Percentiles rank a stretch among this genome's conserved stretches.
phyloP scores from a whole-genome alignment of 2,797 vertebrate species.

The Scyliorhinus canicula region DNA sequence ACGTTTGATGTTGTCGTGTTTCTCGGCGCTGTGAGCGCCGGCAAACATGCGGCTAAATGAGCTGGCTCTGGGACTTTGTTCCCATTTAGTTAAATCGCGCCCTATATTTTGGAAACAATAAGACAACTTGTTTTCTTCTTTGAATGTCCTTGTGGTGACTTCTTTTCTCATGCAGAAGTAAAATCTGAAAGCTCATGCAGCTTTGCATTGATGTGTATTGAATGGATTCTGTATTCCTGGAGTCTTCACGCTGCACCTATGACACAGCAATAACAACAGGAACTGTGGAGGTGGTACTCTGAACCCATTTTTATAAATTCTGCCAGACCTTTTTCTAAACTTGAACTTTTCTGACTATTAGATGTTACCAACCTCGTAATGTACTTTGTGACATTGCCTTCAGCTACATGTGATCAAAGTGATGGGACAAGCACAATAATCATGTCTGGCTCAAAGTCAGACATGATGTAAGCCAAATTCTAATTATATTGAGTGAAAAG shows the following conservation, averaged over 20 bases:
- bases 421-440: neutral
- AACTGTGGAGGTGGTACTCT: neutral
- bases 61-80: too few relatives aligned
- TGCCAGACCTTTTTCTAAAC: neutral
- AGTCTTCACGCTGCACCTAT: neutral
- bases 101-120: slow-evolving; percentile 14
- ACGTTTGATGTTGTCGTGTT: too few relatives aligned
- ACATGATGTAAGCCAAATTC: neutral
- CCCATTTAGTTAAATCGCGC: too few relatives aligned
- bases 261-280: neutral
- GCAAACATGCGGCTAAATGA: too few relatives aligned
- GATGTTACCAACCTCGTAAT: neutral
- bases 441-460: neutral
- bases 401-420: neutral
- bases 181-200: neutral
- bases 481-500: neutral
- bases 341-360: neutral
- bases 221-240: neutral
- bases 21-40: too few relatives aligned
- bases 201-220: neutral
- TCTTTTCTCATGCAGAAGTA: neutral
- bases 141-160: neutral
- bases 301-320: neutral
- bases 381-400: neutral
- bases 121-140: neutral